Evolutionary conservation across 2,888 invertebrate genomes (phyloP).

Genomic region (Myopa tessellatipennis): DNA sequence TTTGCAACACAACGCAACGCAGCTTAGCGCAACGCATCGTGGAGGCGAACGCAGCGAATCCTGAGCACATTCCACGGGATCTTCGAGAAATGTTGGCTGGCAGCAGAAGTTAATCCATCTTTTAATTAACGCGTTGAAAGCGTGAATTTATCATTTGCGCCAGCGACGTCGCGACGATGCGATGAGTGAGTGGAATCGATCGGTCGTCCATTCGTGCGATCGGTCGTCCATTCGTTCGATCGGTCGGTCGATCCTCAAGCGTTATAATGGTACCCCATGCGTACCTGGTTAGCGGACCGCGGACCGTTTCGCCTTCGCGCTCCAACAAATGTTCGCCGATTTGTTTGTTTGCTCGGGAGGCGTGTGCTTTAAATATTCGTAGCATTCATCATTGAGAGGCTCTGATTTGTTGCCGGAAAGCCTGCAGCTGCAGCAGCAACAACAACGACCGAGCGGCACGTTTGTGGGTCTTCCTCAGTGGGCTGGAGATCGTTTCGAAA

Average conservation of each 20-base stretch:
- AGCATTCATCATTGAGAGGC: conserved; percentile 32
- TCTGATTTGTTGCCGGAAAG: conserved; percentile 19
- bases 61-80: neutral
- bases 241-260: neutral
- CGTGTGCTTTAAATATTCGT: conserved; percentile 29
- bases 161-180: conserved; percentile 41
- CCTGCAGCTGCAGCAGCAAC: neutral
- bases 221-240: no score
- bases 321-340: conserved; percentile 57
- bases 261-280: neutral
- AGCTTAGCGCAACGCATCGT: neutral
- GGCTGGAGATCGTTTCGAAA: conserved; percentile 10
- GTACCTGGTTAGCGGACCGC: neutral
- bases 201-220: neutral
- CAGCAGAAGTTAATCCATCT: conserved; percentile 60
- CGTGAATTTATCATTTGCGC: conserved; percentile 58
- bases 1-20: neutral
- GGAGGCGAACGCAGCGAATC: neutral
- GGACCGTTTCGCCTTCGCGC: neutral
- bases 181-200: conserved; percentile 15
- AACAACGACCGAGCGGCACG: neutral
- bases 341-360: conserved; percentile 58
- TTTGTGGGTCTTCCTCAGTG: neutral
- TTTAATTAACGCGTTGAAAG: conserved; percentile 66
- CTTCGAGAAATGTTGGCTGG: neutral